Base-by-base conservation (phyloP, 2,888 invertebrate species). In the Agrilus cyanescens region DNA sequence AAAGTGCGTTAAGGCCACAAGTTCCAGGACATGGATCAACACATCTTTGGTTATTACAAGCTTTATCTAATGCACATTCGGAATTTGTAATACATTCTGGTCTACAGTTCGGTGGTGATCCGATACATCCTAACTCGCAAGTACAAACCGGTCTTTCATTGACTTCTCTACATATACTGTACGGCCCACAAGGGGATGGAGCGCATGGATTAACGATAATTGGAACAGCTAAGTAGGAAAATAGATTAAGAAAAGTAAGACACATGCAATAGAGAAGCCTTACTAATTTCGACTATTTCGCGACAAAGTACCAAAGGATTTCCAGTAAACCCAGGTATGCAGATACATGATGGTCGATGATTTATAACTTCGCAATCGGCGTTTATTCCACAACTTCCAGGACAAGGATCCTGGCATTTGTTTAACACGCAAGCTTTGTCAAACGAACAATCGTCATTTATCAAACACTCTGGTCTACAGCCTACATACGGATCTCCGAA, bases 391-490 rank as follows among this genome's bases (percentile, higher is more conserved):
- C 86, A 86, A 47, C 75, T 78, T 50, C 84, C 84, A 44, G 78
- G 77, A 60, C 86, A 86, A 42, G 86, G 85, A 65, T 86, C 78
- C 58, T 74, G 72, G 61, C 87, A 87, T 69, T 83, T 84, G 63
- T 82, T 82, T 62, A 80, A 80, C 48, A 79, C 73, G 67, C 88
- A 88, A 43, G 85, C 81, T 63, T 71, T 77, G 51, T 79, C 74
- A 52, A 73, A 70, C 50, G 78, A 70, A 61, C 86, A 86, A 58
- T 85, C 85, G 40, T 77, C 76, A 61, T 84, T 85, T 67, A 82
- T 79, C 34, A 82, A 75, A 60, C 85, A 86, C 70, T 85, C 83
- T n/a, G 85, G 85, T 53, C 84, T 74, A 63, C 86, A 86, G 34
- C 83, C 82, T 47, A 73, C 70, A 62, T 84, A 84, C 25, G 87